Evolutionary conservation across 1,140 invertebrate genomes (phyloP).

Genomic region (Drosophila pseudoobscura): DNA sequence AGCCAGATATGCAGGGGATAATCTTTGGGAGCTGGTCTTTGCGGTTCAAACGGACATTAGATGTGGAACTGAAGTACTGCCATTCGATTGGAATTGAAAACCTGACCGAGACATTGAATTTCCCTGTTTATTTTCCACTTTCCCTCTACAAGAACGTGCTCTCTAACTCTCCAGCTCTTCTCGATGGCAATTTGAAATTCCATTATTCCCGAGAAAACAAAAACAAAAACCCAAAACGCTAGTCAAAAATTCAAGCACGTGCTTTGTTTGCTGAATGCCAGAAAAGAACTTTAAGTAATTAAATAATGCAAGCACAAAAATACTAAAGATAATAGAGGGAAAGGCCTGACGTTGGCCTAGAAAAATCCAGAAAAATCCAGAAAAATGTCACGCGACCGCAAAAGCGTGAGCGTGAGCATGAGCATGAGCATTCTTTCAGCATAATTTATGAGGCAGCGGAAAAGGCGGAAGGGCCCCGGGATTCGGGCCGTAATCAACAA

Average conservation of each 20-base stretch:
- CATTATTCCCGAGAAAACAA: conserved; percentile 21
- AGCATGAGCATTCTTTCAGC: not conserved
- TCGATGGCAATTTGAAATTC: conserved; percentile 25
- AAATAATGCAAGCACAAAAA: conserved; percentile 35
- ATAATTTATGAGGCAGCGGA: conserved; percentile 11
- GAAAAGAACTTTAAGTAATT: conserved; percentile 25
- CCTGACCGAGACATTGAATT: conserved; percentile 3
- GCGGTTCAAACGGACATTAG: too few species aligned
- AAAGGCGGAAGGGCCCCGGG: conserved; percentile 8
- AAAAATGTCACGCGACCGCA: conserved; percentile 2
- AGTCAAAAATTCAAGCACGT: conserved; percentile 37
- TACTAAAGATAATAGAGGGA: conserved; percentile 2
- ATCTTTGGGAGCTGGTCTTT: too few species aligned
- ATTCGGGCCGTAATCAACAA: conserved; percentile 20
- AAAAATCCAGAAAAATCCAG: conserved; percentile 1
- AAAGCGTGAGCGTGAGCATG: not conserved
- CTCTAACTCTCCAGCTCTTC: conserved; percentile 14
- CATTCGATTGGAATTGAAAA: not conserved
- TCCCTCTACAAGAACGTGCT: conserved; percentile 19
- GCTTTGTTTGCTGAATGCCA: conserved; percentile 15
- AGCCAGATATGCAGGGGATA: too few species aligned
- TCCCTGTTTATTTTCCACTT: conserved; percentile 2
- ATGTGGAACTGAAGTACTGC: too few species aligned
- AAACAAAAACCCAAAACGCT: not conserved
- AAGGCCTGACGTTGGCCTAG: too few species aligned